Evolutionary conservation across 2,113 vertebrate species (phyloP), one percentile per base, ranked within the genome.

Genomic region (Mormyrus lacerda): DNA sequence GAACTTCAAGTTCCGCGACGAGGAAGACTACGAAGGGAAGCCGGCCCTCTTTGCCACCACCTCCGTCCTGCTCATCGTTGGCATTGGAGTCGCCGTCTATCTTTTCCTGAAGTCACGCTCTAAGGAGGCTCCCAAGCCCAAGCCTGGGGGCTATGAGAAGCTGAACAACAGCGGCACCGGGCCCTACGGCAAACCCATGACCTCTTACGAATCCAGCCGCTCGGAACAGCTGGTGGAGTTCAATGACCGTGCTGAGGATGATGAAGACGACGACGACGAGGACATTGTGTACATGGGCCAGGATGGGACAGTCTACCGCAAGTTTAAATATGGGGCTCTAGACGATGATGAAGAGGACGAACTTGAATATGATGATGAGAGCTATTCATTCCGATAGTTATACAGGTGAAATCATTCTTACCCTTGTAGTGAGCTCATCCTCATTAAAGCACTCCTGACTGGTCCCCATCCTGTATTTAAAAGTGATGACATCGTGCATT

Each of bases 281-380:
- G 97, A 97, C 61, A 99, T 98, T 0, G 97, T 99, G 85, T 99
- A 98, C 92, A 99, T 99, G 98, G 94, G 96, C 44, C 95, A 95
- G 91, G 98, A 99, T 88, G 98, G 97, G 83, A 98, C 96, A 0
- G 93, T 99, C 88, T 99, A 99, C 92, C 94, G 92, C 55, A 99
- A 97, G 93, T 98, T 98, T 93, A 98, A 95, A 92, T 98, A 98
- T 0, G 97, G 97, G 31, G 93, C 98, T 85, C 91, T 99, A 92
- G 96, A 97, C 0, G 95, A 97, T 0, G 96, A 97, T 0, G 97
- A 97, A 9, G 96, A 96, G 5, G 95, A 95, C 47, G 97, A 99
- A 91, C 92, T 99, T 53, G 98, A 99, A 91, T 99, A 99, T 0
- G 98, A 99, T 0, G 97, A 98, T 35, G 98, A 98, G 93, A 97